Base-by-base conservation (phyloP, 2,888 invertebrate genomes). In the Agrochola circellaris region DNA sequence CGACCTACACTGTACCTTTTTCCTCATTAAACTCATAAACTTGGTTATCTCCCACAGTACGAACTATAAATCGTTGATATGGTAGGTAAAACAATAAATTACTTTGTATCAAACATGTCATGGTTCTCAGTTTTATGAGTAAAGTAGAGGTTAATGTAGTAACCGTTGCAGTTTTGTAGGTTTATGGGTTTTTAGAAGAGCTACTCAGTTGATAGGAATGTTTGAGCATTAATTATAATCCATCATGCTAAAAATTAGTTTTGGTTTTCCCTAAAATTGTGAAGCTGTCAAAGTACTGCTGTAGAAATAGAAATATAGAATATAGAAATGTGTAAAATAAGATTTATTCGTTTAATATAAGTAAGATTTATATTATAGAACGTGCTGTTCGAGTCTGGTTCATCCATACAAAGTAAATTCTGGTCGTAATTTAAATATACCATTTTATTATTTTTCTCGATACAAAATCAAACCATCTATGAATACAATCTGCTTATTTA, bases 91-190 rank as follows among this genome's bases (percentile, higher is more conserved):
- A 11, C 67, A 15, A 73, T 79, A 75, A 75, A 75, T 70, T 62
- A 80, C 84, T 66, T 80, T 84, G 82, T 83, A 84, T 80, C 17
- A 75, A 75, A 54, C 20, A 56, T 75, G 72, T 75, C 82, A 79
- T 64, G 71, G 71, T 42, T 20, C 58, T 61, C 30, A 48, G 71
- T 75, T 84, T 72, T 84, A 84, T 72, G 64, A 62, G 38, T 13
- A 0, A 58, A 75, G 20, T 45, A 15, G 26, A 69, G 42, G 80
- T 73, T 61, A 48, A 61, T 62, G 45, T 66, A 73, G 61, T 60
- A 6, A 45, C 26, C n/a, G 34, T 6, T 30, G n/a, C 34, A 65
- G 69, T 30, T 83, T 78, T 77, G 54, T 77, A 77, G 58, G 64
- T 69, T 83, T 73, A 78, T 73, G 15, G 17, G 7, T 51, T 69